Base-by-base conservation (phyloP, 2,888 invertebrate genomes). In the Chrysodeixis includens region DNA sequence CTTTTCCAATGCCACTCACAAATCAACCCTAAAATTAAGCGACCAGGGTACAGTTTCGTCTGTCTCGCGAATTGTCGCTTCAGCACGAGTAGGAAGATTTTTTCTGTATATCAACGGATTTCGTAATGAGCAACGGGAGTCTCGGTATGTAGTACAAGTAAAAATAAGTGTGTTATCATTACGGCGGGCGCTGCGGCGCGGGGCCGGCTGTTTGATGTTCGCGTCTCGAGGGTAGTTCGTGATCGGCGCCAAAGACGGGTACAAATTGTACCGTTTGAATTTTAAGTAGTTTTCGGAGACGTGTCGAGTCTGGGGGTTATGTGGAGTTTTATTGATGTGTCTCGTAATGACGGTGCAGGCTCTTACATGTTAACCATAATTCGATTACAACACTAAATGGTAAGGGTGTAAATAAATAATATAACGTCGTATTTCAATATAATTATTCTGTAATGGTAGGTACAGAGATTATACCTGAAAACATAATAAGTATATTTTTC, bases 41-140 rank as follows among this genome's bases (percentile, higher is more conserved):
- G 0, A 0, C 3, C 62, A 59, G 20, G 35, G 69, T 66, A 57
- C 12, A 9, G 10, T 65, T 66, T 70, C n/a, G n/a, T n/a, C n/a
- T 55, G 16, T 1, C 8, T 44, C 8, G 0, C 14, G 1, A 52
- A 7, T 3, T 51, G 63, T 69, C 12, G 40, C 71, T 78, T 82
- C 72, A 64, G 75, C 80, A 82, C 77, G 79, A 79, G 66, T 72
- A 55, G 68, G 61, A 66, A 73, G 68, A 74, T 76, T 82, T 82
- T 82, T 82, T 71, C 68, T 71, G 75, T 81, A 76, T 83, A 80
- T 84, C 81, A 81, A 82, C 82, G 82, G 85, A 87, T 87, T 88
- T 69, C 64, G 80, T 88, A 86, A 89, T 89, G 88, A 89, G 89
- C 87, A 84, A 65, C 84, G 88, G 86, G 88, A 88, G 80, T 82